Evolutionary conservation across 2,113 vertebrate genomes (phyloP), one percentile per base, ranked within the genome.

Genomic region (Nesospiza acunhae): DNA sequence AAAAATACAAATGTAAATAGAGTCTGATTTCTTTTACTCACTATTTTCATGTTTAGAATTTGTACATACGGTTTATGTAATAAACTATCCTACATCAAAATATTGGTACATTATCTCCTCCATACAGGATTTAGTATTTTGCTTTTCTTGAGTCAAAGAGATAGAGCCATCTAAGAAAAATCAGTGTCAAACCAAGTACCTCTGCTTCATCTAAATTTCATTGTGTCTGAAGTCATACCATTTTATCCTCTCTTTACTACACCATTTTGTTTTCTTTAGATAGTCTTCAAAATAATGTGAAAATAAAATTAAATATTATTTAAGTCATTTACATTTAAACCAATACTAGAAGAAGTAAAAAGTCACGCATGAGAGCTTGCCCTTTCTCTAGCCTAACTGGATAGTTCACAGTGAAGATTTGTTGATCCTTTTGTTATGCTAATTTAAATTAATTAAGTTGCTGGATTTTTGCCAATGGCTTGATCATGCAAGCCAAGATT

Each of bases 11-110:
- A 98, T 99, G 98, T 99, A 99, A 98, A 99, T 99, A 99, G 97
- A 98, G 97, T 98, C 97, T 98, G 93, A 92, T 97, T 94, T 97
- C 97, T 97, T 98, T 98, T 98, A 97, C 97, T 97, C 98, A 96
- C 98, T 90, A 98, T 98, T 98, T 98, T 98, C 98, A 97, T 97
- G 98, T 97, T 97, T 98, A 98, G 98, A 98, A 97, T 97, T 97
- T 99, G 99, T 99, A 99, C 98, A 99, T 98, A 99, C 97, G 98
- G 98, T 98, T 97, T 98, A 98, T 97, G 95, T 98, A 99, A 99
- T 99, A 99, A 99, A 99, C 97, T 96, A 97, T 97, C 97, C 97
- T 78, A 41, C 53, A 23, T 58, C 1, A 0, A 92, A 91, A 68
- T 82, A 47, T 52, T 44, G 56, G 35, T 95, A 80, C 44, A 31